Conservation (phyloP, 2,797 vertebrate species). For the Muscicapa comitata region DNA sequence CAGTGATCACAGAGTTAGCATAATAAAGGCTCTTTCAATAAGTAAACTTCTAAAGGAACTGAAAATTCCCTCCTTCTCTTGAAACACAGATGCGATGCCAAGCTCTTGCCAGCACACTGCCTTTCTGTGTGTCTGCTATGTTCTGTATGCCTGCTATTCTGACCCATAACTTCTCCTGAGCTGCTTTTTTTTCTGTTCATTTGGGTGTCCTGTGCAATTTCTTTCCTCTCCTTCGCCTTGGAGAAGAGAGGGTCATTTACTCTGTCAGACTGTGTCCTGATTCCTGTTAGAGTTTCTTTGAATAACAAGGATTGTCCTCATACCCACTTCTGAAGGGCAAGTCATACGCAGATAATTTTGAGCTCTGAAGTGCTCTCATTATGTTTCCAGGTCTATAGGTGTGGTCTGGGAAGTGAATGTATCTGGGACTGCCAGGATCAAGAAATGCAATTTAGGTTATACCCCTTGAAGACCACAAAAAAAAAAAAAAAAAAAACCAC, state of each 20-base stretch:
- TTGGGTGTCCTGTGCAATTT: not conserved
- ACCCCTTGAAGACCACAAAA: not conserved
- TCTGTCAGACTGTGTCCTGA: not conserved
- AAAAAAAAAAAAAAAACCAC: not conserved
- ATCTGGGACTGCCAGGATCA: not conserved
- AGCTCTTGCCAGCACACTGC: not conserved
- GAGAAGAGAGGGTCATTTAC: not conserved
- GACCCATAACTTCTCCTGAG: not conserved
- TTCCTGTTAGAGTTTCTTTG: not conserved
- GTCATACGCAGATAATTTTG: not conserved
- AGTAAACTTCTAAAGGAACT: not conserved
- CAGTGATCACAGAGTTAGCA: conserved; percentile 11
- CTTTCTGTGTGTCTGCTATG: not conserved
- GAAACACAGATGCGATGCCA: not conserved
- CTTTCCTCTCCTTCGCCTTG: not conserved
- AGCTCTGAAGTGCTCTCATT: not conserved
- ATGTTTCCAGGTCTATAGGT: not conserved
- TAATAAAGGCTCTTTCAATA: conserved; percentile 36
- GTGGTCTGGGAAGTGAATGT: not conserved
- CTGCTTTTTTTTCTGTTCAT: not conserved
- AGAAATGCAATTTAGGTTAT: not conserved
- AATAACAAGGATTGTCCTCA: not conserved
- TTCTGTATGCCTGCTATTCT: not conserved
- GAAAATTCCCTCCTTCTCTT: not conserved
- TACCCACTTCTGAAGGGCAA: not conserved